Evolutionary conservation across 2,113 vertebrate genomes (phyloP).

Genomic region (Chascanopsetta lugubris): DNA sequence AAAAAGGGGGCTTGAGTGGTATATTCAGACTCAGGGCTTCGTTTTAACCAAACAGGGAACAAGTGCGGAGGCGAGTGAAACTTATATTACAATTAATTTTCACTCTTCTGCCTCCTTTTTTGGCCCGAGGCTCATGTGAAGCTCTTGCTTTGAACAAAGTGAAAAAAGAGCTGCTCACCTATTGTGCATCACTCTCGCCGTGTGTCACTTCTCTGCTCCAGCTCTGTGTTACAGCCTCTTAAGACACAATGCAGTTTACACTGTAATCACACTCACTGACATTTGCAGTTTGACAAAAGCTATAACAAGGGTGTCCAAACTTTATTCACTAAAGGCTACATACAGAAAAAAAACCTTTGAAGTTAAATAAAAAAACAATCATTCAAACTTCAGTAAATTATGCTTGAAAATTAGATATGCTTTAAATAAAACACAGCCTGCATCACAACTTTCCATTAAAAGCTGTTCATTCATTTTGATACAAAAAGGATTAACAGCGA

Average conservation of each 20-base stretch:
- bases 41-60: conserved; percentile 51
- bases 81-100: conserved; percentile 17
- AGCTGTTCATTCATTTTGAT: no score
- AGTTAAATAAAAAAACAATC: no score
- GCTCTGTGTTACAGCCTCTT: neutral
- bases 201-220: neutral
- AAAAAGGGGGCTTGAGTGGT: conserved; percentile 14
- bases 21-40: conserved; percentile 35
- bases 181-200: neutral
- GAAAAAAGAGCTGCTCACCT: conserved; percentile 3
- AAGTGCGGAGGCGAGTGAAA: conserved; percentile 9
- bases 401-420: no score
- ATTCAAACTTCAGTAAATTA: no score
- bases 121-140: neutral
- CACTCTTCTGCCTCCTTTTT: neutral
- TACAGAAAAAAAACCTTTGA: no score
- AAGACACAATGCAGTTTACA: neutral
- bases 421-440: no score
- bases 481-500: no score
- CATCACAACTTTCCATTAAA: no score
- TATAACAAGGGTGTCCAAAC: no score
- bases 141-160: neutral
- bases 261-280: neutral
- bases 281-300: neutral
- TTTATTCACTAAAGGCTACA: no score